These are phyloP conservation scores for Heliconius hermathena DNA, from an alignment of 1,140 invertebrate genomes.

Conservation along the genomic window DNA sequence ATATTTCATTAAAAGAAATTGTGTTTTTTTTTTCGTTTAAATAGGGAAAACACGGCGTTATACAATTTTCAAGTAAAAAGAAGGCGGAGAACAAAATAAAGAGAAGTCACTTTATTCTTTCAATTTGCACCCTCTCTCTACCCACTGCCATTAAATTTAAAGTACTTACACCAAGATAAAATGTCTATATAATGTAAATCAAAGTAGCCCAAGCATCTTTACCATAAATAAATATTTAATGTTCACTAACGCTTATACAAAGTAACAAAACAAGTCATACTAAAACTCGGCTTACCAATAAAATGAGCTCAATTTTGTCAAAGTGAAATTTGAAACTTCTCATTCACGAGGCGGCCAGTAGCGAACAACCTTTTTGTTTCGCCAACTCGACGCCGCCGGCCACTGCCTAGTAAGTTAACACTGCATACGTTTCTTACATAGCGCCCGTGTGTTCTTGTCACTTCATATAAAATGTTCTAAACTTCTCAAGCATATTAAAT, in stretches of 20 bases:
- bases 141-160: neutral
- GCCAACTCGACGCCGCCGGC: conserved; percentile 15
- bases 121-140: neutral
- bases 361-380: conserved; percentile 18
- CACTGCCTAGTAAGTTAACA: conserved; percentile 18
- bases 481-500: neutral
- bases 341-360: conserved; percentile 13
- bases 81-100: too few species aligned
- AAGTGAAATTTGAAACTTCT: conserved; percentile 9
- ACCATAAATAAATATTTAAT: neutral
- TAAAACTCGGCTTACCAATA: conserved; percentile 6
- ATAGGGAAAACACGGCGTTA: too few species aligned
- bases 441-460: conserved; percentile 3
- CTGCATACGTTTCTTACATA: neutral
- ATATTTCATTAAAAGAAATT: too few species aligned
- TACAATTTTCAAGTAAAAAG: too few species aligned
- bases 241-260: neutral
- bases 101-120: too few species aligned
- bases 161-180: neutral
- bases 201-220: neutral
- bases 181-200: neutral
- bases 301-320: conserved; percentile 6
- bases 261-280: neutral
- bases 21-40: too few species aligned
- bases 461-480: neutral